A percentile compares a stretch with the other conserved stretches of the same genome.
phyloP scores from a whole-genome alignment of 2,797 vertebrate genomes.

The Lacerta viridis region DNA sequence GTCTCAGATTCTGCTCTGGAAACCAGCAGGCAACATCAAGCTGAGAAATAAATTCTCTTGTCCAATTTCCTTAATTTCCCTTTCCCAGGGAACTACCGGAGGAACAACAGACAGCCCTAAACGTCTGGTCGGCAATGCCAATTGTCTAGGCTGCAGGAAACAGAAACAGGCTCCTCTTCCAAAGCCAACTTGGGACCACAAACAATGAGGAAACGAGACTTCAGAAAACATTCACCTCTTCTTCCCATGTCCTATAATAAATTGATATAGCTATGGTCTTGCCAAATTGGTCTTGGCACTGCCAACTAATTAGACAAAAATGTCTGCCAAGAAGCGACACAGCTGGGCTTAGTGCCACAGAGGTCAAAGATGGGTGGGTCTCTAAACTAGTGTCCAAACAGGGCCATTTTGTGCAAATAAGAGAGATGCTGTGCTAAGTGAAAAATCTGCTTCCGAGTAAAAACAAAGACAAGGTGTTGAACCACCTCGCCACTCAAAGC shows the following conservation, averaged over 20 bases:
- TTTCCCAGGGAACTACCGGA: not conserved
- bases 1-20: conserved; percentile 48
- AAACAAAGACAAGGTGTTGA: not conserved
- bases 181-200: not conserved
- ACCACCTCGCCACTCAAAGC: too few relatives aligned
- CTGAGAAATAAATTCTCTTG: conserved; percentile 16
- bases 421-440: not conserved
- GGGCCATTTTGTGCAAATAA: not conserved
- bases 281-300: rapidly evolving
- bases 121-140: conserved; percentile 8
- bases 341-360: not conserved
- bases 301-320: not conserved
- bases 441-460: not conserved
- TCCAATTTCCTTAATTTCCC: conserved; percentile 13
- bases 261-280: conserved; percentile 34
- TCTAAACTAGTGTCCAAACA: not conserved
- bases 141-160: not conserved
- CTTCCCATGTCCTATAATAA: conserved; percentile 9
- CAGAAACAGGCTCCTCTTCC: not conserved
- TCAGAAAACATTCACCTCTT: not conserved
- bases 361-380: not conserved
- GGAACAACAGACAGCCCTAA: conserved; percentile 9
- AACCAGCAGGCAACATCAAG: not conserved
- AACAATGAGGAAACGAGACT: not conserved
- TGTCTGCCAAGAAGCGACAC: not conserved